Conservation (phyloP, 1,140 invertebrate genomes). For the Sarcophaga peregrina region DNA sequence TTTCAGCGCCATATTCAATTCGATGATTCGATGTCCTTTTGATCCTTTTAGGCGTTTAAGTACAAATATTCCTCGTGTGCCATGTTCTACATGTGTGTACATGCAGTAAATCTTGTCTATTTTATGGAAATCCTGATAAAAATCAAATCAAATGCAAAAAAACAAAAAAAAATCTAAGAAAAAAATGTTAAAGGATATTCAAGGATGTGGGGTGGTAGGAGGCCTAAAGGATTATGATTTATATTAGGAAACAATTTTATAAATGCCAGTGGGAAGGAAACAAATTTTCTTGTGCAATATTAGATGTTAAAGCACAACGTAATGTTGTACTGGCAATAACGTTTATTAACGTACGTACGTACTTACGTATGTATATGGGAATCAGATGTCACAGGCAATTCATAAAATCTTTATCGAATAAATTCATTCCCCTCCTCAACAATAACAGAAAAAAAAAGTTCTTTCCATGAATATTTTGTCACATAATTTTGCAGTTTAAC, state of each 20-base stretch:
- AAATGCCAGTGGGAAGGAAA: neutral
- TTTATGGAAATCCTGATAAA: too few species aligned
- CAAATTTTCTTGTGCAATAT: neutral
- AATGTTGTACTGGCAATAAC: too few species aligned
- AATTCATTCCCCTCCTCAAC: too few species aligned
- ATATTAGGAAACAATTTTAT: neutral
- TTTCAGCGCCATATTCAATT: too few species aligned
- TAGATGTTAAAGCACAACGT: neutral
- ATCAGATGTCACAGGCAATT: neutral
- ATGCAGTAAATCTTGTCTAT: too few species aligned
- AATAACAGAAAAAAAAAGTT: neutral
- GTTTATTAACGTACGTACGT: too few species aligned
- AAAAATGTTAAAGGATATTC: neutral
- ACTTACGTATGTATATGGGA: too few species aligned
- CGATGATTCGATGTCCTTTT: too few species aligned
- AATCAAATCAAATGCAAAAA: too few species aligned
- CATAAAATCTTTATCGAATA: neutral
- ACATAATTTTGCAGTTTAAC: neutral
- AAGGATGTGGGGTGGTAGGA: neutral
- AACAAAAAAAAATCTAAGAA: neutral
- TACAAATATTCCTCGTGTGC: too few species aligned
- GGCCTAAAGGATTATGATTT: neutral
- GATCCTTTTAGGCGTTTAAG: too few species aligned
- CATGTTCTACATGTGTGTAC: too few species aligned
- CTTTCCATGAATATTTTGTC: conserved; percentile 5